These are phyloP conservation scores for Odontesthes bonariensis DNA, from an alignment of 2,113 vertebrate genomes.

Conservation along the genomic window DNA sequence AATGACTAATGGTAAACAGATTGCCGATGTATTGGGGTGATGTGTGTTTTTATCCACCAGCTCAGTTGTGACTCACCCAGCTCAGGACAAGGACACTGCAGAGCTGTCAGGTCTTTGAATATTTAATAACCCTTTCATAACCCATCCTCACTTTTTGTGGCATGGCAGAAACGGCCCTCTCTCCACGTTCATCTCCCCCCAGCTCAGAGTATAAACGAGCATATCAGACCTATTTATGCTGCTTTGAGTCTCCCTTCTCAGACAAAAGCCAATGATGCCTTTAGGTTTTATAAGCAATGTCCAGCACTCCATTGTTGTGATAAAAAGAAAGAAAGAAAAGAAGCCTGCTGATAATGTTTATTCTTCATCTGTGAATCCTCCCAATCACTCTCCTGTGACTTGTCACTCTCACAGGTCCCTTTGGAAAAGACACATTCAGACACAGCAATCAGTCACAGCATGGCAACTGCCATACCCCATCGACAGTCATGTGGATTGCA, in stretches of 20 bases:
- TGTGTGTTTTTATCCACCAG: not conserved
- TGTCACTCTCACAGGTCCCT: slow-evolving; percentile 2
- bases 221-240: not conserved
- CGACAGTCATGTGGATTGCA: slow-evolving; percentile 59
- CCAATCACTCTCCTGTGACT: slow-evolving; percentile 21
- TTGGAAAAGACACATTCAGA: slow-evolving; percentile 19
- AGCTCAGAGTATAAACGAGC: not conserved
- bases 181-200: not conserved
- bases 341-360: slow-evolving; percentile 2
- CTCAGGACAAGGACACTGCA: slow-evolving; percentile 13
- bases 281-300: not conserved
- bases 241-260: not conserved
- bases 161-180: not conserved
- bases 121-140: slow-evolving; percentile 15
- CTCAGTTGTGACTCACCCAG: slow-evolving; percentile 48
- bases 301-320: not conserved
- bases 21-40: slow-evolving; percentile 28
- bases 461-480: slow-evolving; percentile 27
- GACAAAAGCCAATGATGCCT: not conserved
- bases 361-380: slow-evolving; percentile 39
- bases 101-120: slow-evolving; percentile 6
- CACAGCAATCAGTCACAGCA: slow-evolving; percentile 56
- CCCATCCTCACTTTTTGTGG: accelerated
- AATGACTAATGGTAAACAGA: slow-evolving; percentile 63
- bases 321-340: not conserved